phyloP scores from a whole-genome alignment of 2,888 invertebrate genomes.

The Dysmachus trigonus region DNA sequence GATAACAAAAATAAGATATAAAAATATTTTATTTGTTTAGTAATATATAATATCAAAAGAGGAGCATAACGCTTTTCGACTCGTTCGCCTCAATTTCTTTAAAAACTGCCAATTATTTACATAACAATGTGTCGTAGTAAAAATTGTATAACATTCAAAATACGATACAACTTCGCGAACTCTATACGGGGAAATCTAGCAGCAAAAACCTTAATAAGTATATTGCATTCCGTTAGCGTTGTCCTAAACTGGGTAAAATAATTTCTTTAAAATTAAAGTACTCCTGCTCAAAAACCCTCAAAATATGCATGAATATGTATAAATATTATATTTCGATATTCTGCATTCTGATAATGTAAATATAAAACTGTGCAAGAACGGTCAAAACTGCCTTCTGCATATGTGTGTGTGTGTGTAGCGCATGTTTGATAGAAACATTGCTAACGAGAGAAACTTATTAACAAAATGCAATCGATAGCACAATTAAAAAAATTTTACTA shows the following conservation, averaged over 20 bases:
- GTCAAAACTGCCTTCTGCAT: background rate
- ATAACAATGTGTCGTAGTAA: conserved; percentile 17
- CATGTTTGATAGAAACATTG: background rate
- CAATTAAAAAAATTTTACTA: background rate
- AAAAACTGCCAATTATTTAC: conserved; percentile 20
- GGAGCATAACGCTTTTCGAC: background rate
- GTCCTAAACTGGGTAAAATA: background rate
- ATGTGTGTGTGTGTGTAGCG: background rate
- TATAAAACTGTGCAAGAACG: conserved; percentile 15
- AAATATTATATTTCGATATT: conserved; percentile 5
- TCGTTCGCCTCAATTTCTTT: background rate
- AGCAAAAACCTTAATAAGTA: conserved; percentile 4
- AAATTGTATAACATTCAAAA: conserved; percentile 4
- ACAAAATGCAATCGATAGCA: background rate
- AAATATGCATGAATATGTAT: conserved; percentile 1
- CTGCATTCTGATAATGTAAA: background rate
- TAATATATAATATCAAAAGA: conserved; percentile 28
- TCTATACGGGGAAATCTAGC: background rate
- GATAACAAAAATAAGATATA: background rate
- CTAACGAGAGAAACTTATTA: background rate
- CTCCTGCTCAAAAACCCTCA: conserved; percentile 3
- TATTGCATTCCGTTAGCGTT: conserved; percentile 10
- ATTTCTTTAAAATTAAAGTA: background rate
- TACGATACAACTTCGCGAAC: background rate
- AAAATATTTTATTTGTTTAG: conserved; percentile 27